phyloP scores from a whole-genome alignment of 2,888 invertebrate genomes.

The Rapana venosa region DNA sequence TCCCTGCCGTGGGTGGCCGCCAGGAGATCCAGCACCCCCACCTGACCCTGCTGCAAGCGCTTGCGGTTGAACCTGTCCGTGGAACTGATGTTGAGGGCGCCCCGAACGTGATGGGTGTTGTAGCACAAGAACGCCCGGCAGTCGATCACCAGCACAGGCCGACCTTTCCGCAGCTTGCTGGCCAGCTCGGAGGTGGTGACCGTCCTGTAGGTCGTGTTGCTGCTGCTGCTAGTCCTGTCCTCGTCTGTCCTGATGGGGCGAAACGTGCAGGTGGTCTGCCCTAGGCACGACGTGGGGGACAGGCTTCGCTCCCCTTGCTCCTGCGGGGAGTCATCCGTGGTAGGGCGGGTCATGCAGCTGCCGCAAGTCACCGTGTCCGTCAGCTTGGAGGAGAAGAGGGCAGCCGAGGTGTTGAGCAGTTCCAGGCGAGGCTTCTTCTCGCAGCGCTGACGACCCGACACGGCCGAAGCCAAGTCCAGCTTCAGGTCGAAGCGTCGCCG shows the following conservation, averaged over 20 bases:
- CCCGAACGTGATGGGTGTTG: constrained; percentile 85
- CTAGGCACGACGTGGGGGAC: neutral
- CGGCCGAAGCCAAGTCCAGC: constrained; percentile 45
- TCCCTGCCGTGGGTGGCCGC: constrained; percentile 81
- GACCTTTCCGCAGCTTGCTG: constrained; percentile 59
- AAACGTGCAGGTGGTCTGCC: constrained; percentile 33
- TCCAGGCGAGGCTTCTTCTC: constrained; percentile 41
- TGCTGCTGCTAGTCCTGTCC: neutral
- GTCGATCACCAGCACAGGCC: constrained; percentile 81
- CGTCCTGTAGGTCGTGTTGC: constrained; percentile 52
- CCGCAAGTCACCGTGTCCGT: constrained; percentile 44
- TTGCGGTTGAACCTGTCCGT: constrained; percentile 85
- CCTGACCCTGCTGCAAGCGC: constrained; percentile 84
- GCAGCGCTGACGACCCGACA: constrained; percentile 28
- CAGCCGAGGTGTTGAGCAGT: neutral
- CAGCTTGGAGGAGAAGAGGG: constrained; percentile 33
- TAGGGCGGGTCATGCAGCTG: constrained; percentile 51
- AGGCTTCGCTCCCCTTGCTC: neutral
- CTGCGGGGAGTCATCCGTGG: constrained; percentile 24
- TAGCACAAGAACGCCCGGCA: constrained; percentile 86
- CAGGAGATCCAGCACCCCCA: constrained; percentile 84
- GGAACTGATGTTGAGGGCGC: constrained; percentile 85
- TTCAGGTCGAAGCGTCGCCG: constrained; percentile 59
- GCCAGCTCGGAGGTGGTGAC: constrained; percentile 68
- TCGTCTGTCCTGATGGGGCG: constrained; percentile 13